phyloP scores from a whole-genome alignment of 2,888 invertebrate genomes.

The Muscina levida region DNA sequence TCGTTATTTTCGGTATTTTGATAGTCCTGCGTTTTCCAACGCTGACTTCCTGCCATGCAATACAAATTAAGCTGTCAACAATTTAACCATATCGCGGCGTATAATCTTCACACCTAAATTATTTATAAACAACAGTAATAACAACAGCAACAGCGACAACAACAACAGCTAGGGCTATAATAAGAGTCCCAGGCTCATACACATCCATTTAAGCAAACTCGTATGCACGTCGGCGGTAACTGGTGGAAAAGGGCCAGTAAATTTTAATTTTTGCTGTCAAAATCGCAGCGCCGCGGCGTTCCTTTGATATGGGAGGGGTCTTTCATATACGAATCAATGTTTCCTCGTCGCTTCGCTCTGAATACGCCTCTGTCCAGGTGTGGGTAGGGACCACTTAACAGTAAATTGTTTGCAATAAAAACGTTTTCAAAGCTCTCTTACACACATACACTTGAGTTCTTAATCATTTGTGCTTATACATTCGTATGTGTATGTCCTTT shows the following conservation, averaged over 20 bases:
- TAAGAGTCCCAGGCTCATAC: constrained; percentile 13
- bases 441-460: not conserved
- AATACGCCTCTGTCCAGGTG: not conserved
- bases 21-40: constrained; percentile 49
- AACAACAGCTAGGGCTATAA: not conserved
- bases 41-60: constrained; percentile 65
- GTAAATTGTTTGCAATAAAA: constrained; percentile 60
- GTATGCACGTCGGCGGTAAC: constrained; percentile 14
- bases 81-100: constrained; percentile 69
- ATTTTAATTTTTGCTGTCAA: constrained; percentile 19
- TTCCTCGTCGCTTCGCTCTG: not conserved
- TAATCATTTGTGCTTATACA: not conserved
- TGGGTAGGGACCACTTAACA: constrained; percentile 43
- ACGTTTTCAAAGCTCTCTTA: constrained; percentile 31
- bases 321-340: not conserved
- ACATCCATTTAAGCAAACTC: not conserved
- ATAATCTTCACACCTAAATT: constrained; percentile 70
- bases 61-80: constrained; percentile 70
- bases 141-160: constrained; percentile 42
- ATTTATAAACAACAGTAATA: constrained; percentile 66
- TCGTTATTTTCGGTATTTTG: constrained; percentile 22
- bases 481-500: not conserved
- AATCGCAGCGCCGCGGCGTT: not conserved
- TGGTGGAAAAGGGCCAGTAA: constrained; percentile 19
- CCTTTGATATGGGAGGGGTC: not conserved